Conservation (phyloP, 2,113 vertebrate genomes). For the Corydoras maculifer region DNA sequence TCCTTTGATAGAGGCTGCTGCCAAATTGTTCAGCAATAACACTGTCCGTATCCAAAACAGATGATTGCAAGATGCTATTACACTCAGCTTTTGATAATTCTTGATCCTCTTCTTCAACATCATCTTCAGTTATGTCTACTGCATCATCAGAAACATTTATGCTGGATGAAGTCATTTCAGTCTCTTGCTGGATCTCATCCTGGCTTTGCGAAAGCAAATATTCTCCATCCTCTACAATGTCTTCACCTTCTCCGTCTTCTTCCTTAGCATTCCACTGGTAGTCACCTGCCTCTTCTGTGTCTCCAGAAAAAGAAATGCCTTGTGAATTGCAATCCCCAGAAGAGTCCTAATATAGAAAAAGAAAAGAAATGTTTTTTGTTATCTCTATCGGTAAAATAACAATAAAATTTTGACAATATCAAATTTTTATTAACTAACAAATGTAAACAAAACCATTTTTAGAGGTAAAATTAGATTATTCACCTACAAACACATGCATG, state of each 20-base stretch:
- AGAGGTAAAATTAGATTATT: too few relatives aligned
- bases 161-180: constrained; percentile 29
- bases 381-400: too few relatives aligned
- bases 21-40: constrained; percentile 72
- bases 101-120: constrained; percentile 45
- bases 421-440: too few relatives aligned
- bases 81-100: constrained; percentile 29
- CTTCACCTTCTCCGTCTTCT: not conserved
- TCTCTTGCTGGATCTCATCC: constrained; percentile 16
- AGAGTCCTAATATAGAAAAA: too few relatives aligned
- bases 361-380: too few relatives aligned
- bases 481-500: too few relatives aligned
- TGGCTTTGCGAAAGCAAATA: not conserved
- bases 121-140: constrained; percentile 25
- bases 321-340: too few relatives aligned
- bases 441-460: too few relatives aligned
- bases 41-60: constrained; percentile 79
- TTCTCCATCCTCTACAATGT: not conserved
- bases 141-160: constrained; percentile 38
- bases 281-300: too few relatives aligned
- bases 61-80: constrained; percentile 71
- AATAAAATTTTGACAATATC: too few relatives aligned
- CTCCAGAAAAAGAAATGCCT: too few relatives aligned
- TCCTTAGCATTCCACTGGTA: too few relatives aligned
- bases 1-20: constrained; percentile 68